A percentile compares a stretch with the other conserved stretches of the same genome.
Conservation (phyloP, 2,888 invertebrate genomes). For the Geophilus truncorum region DNA sequence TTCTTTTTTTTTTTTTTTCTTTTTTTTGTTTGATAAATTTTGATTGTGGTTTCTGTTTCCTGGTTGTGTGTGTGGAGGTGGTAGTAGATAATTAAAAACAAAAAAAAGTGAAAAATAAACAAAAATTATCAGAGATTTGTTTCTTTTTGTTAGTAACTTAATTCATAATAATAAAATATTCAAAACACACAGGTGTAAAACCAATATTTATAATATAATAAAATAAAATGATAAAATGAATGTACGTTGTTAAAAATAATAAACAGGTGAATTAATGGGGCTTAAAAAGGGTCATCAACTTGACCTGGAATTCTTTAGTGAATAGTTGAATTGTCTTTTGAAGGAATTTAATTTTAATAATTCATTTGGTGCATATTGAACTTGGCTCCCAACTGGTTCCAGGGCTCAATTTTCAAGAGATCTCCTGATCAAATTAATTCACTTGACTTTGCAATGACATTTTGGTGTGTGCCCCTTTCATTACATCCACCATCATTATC, state of each 20-base stretch:
- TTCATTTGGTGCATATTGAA: neutral
- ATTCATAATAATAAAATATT: too few species aligned
- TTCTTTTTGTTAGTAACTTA: too few species aligned
- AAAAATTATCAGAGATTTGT: too few species aligned
- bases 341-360: conserved; percentile 6
- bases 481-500: neutral
- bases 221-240: too few species aligned
- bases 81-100: too few species aligned
- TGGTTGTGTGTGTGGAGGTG: neutral
- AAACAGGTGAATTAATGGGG: too few species aligned
- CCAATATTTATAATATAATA: too few species aligned
- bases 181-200: too few species aligned
- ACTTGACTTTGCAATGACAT: neutral
- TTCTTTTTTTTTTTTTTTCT: neutral
- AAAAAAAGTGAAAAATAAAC: too few species aligned
- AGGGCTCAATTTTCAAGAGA: neutral
- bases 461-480: neutral
- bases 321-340: neutral
- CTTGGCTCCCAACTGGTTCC: neutral
- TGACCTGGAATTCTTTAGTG: neutral
- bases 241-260: too few species aligned
- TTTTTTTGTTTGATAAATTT: neutral
- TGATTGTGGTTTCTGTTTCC: neutral
- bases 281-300: neutral
- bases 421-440: conserved; percentile 9